These are phyloP conservation scores for Adoxophyes honmai DNA, from an alignment of 1,140 invertebrate genomes.

Conservation along the genomic window DNA sequence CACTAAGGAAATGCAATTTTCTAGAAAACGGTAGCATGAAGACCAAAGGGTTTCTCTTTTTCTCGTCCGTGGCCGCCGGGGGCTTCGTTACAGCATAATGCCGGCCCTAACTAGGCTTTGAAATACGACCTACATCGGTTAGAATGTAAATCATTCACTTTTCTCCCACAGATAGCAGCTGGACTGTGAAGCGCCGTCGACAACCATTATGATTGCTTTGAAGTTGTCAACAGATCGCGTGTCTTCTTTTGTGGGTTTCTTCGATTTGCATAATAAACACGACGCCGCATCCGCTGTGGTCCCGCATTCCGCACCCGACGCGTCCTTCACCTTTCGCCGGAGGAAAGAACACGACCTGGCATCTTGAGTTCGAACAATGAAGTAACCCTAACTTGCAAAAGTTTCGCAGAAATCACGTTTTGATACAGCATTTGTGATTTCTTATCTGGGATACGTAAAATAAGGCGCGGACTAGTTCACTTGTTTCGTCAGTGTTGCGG, in stretches of 20 bases:
- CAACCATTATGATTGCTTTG: neutral
- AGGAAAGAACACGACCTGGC: slow-evolving; percentile 50
- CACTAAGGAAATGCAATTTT: slow-evolving; percentile 71
- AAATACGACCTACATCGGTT: slow-evolving; percentile 42
- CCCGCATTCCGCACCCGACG: slow-evolving; percentile 36
- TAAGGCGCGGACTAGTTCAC: slow-evolving; percentile 55
- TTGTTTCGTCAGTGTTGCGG: slow-evolving; percentile 45
- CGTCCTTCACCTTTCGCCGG: slow-evolving; percentile 67
- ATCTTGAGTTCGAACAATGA: slow-evolving; percentile 54
- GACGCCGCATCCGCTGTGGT: slow-evolving; percentile 29
- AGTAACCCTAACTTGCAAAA: slow-evolving; percentile 59
- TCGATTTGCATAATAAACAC: slow-evolving; percentile 43
- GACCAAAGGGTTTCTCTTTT: slow-evolving; percentile 62
- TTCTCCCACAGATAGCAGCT: slow-evolving; percentile 21
- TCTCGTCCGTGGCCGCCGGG: slow-evolving; percentile 52
- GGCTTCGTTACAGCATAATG: slow-evolving; percentile 61
- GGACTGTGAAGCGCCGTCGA: slow-evolving; percentile 4
- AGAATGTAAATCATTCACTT: slow-evolving; percentile 38
- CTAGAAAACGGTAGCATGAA: slow-evolving; percentile 71
- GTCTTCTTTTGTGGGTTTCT: slow-evolving; percentile 1
- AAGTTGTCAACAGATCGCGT: neutral
- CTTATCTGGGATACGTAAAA: slow-evolving; percentile 55
- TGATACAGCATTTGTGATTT: slow-evolving; percentile 54
- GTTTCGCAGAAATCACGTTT: slow-evolving; percentile 49
- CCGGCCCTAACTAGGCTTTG: slow-evolving; percentile 39